These are phyloP conservation scores for Neoscelio sp. DNA, from an alignment of 2,888 invertebrate genomes.

Conservation along the genomic window DNA sequence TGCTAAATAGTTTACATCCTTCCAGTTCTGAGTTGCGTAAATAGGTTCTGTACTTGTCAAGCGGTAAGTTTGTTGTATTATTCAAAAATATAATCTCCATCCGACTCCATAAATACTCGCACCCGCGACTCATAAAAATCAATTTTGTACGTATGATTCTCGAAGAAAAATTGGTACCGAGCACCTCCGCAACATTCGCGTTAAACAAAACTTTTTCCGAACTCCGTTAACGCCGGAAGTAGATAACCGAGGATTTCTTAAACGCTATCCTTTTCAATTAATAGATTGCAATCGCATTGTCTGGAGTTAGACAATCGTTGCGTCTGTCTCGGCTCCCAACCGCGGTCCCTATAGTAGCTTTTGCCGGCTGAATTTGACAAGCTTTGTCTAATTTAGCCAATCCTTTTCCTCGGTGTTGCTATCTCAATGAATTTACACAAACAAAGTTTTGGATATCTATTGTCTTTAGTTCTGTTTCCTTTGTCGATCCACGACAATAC, in stretches of 20 bases:
- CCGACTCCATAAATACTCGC: constrained; percentile 11
- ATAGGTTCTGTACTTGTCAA: not conserved
- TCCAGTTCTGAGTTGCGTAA: not conserved
- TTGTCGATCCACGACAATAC: constrained; percentile 27
- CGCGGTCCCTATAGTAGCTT: constrained; percentile 5
- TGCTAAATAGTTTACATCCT: constrained; percentile 26
- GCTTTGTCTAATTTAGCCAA: constrained; percentile 40
- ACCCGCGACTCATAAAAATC: not conserved
- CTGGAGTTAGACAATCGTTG: constrained; percentile 20
- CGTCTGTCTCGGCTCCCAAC: constrained; percentile 12
- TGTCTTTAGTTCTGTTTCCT: constrained; percentile 9
- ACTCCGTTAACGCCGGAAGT: not conserved
- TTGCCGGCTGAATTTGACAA: constrained; percentile 45
- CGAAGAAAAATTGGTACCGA: too few species aligned
- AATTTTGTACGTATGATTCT: too few species aligned
- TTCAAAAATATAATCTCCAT: constrained; percentile 19
- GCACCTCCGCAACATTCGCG: too few species aligned
- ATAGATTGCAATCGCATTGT: constrained; percentile 49
- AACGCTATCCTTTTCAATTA: constrained; percentile 46
- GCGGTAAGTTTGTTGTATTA: constrained; percentile 1
- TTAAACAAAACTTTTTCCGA: not conserved
- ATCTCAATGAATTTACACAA: constrained; percentile 34
- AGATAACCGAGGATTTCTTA: constrained; percentile 17
- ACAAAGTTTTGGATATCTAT: constrained; percentile 11
- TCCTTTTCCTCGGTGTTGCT: constrained; percentile 24